Evolutionary conservation across 2,888 invertebrate species (phyloP), one percentile per base, ranked within the genome.

Genomic region (Zygothrica quintamaculata): DNA sequence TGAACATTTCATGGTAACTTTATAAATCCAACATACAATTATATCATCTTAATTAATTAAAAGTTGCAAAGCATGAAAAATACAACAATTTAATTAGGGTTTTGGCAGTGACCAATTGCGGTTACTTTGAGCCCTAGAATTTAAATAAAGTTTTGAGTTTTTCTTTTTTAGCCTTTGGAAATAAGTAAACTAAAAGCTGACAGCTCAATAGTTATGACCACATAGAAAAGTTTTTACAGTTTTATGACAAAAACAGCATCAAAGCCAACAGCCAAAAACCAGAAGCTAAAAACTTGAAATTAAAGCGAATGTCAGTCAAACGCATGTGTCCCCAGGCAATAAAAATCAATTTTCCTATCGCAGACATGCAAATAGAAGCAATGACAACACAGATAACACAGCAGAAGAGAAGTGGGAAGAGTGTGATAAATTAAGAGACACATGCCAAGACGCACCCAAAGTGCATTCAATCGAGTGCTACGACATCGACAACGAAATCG

Each of bases 341-440:
- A 77, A 84, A 86, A 80, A 80, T 80, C 86, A 80, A 80, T 80
- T 80, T 80, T 55, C 47, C 48, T 13, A 71, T 53, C 48, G 18
- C 40, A 72, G 56, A 72, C 64, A 76, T 40, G 64, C 74, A 74
- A 74, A 62, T 66, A 65, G 72, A 57, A 56, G 67, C 75, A 70
- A 43, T 50, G 55, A 53, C 51, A 68, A 60, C 48, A 37, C 29
- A 0, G 9, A 22, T n/a, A n/a, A n/a, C n/a, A n/a, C n/a, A 13
- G 25, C 8, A 13, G 15, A 12, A n/a, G 16, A 12, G 16, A 33
- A 48, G 9, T n/a, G 5, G 50, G 13, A 33, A 36, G 16, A 18
- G 26, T 13, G 37, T 42, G 42, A 43, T 71, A 71, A 77, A 74
- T 71, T 66, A 77, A 68, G 86, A 79, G 86, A 80, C 86, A 79